These are phyloP conservation scores for Bombyx mandarina DNA, from an alignment of 1,140 invertebrate genomes.

Conservation along the genomic window DNA sequence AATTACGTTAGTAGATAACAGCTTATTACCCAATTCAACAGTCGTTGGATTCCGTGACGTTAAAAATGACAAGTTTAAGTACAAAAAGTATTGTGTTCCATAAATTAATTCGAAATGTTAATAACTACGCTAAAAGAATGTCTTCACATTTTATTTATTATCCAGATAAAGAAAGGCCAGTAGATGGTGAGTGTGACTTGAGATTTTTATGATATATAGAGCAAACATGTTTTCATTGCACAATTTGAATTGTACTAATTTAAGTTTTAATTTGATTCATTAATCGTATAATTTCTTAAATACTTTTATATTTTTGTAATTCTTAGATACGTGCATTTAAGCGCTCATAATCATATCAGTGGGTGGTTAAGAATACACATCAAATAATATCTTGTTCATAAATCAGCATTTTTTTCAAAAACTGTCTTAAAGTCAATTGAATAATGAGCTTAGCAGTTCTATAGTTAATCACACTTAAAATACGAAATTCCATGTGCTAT, in stretches of 20 bases:
- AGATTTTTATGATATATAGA: no score
- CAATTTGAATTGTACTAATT: no score
- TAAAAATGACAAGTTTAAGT: constrained; percentile 39
- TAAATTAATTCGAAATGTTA: constrained; percentile 42
- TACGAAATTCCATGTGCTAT: background rate
- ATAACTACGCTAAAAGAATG: constrained; percentile 40
- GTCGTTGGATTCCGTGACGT: constrained; percentile 4
- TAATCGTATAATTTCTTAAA: no score
- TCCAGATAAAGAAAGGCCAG: constrained; percentile 49
- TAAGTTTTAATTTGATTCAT: no score
- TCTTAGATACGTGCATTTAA: no score
- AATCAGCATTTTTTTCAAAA: no score
- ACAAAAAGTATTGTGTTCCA: constrained; percentile 29
- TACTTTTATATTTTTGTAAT: no score
- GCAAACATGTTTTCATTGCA: no score
- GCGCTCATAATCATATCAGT: no score
- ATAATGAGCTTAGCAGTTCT: background rate
- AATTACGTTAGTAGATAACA: constrained; percentile 63
- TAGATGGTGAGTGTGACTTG: constrained; percentile 37
- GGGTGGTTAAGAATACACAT: no score
- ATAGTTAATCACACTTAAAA: background rate
- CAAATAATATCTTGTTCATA: no score
- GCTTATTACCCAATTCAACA: constrained; percentile 25
- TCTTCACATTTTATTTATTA: constrained; percentile 59
- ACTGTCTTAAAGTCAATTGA: no score